Base-by-base conservation (phyloP, 2,797 vertebrate species). In the Sebastes trivittatus region DNA sequence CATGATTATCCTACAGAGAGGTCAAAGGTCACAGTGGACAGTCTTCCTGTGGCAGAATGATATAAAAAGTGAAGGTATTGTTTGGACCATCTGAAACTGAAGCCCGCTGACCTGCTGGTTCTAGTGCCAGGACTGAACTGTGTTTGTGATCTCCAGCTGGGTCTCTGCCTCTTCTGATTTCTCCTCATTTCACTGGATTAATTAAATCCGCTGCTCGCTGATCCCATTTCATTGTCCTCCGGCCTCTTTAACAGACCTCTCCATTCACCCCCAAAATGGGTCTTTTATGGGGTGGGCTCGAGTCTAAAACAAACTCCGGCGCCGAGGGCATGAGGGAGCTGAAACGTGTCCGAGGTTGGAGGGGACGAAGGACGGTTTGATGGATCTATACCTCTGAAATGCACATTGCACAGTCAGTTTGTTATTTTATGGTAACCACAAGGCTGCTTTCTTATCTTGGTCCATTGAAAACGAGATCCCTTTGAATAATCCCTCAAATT, bases 161-260 rank as follows among this genome's bases (percentile, higher is more conserved):
- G 77, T 80, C 77, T 82, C 71, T 69, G 77, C 80, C 75, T 89
- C 82, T 77, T 87, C 80, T 72, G 65, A 75, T 79, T 84, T 64
- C 82, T 84, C 79, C 75, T 87, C 78, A 58, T 90, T 60, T 92
- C 88, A 81, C 84, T 76, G 79, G 87, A 89, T 91, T 87, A 89
- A 86, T 89, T 88, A 91, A 90, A 87, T 87, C 86, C 59, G 55
- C 75, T 76, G 87, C 68, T 77, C 36, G 54, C 72, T 77, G 87
- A 75, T 81, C 86, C 56, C 67, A n/a, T 93, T 92, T 92, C 88
- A 92, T 86, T 88, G 85, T 84, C 88, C 80, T 11, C 20, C 69
- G 25, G 78, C 81, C 86, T 77, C 72, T 79, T 67, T 65, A 89
- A 89, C 77, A 85, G 81, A 85, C 71, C 76, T 62, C 80, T 84